phyloP scores from a whole-genome alignment of 53 echinoderm and acorn worm genomes.

The Crossaster papposus region DNA sequence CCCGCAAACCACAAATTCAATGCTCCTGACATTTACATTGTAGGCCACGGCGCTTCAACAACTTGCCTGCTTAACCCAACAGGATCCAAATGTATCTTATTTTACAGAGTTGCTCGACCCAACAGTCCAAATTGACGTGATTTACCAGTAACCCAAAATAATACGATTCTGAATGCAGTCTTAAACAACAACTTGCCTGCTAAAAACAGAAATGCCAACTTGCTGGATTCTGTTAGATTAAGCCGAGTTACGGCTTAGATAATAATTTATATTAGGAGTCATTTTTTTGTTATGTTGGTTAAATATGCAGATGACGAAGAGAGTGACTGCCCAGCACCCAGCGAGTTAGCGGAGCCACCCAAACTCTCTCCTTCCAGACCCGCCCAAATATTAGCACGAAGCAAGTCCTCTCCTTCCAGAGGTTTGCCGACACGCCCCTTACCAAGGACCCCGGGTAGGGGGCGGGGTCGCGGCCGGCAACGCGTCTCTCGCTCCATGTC shows the following conservation, averaged over 20 bases:
- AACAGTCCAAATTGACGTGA: no score
- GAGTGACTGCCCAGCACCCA: slow-evolving; percentile 77
- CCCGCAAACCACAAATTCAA: no score
- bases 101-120: no score
- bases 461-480: slow-evolving; percentile 72
- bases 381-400: slow-evolving; percentile 73
- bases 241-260: neutral
- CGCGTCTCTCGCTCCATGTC: slow-evolving; percentile 70
- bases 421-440: slow-evolving; percentile 70
- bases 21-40: no score
- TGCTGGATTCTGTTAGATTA: no score
- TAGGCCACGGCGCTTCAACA: no score
- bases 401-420: slow-evolving; percentile 80
- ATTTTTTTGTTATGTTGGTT: neutral
- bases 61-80: no score
- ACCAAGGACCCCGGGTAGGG: slow-evolving; percentile 71
- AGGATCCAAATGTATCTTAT: no score
- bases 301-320: slow-evolving; percentile 65
- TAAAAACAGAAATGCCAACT: no score
- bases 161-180: no score
- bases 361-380: slow-evolving; percentile 79
- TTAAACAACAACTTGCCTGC: no score
- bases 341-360: slow-evolving; percentile 75
- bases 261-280: neutral
- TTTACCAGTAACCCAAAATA: no score